Percentiles rank a stretch among this genome's conserved stretches.
phyloP scores from a whole-genome alignment of 2,888 invertebrate species.

The Resseliella maxima region DNA sequence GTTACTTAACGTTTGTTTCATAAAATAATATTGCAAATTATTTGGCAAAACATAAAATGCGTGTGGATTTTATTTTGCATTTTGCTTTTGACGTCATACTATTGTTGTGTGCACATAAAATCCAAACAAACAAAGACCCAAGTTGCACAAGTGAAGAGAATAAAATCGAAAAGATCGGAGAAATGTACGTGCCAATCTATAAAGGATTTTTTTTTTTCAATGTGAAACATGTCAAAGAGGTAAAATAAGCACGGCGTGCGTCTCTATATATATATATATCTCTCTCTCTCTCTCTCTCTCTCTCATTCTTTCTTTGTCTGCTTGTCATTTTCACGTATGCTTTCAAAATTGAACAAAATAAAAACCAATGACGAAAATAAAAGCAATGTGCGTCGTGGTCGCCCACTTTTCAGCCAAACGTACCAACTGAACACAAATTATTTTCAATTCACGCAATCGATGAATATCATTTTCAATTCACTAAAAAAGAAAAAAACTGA shows the following conservation, averaged over 20 bases:
- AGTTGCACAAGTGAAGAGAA: too few species aligned
- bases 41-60: background rate
- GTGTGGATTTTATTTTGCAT: background rate
- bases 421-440: background rate
- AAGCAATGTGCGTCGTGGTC: background rate
- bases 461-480: constrained; percentile 4
- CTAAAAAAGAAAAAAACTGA: background rate
- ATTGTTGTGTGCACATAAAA: background rate
- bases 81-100: constrained; percentile 14
- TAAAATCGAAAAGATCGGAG: background rate
- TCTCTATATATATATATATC: too few species aligned
- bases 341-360: too few species aligned
- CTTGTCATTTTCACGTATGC: too few species aligned
- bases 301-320: too few species aligned
- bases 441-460: constrained; percentile 33
- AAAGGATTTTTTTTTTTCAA: constrained; percentile 22
- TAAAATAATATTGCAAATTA: background rate
- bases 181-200: constrained; percentile 4
- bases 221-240: constrained; percentile 21
- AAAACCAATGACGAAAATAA: background rate
- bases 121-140: background rate
- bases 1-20: background rate
- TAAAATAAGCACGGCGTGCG: constrained; percentile 6
- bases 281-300: too few species aligned
- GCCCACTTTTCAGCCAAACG: background rate